Conservation (phyloP, 2,797 vertebrate genomes). For the Crocodylus rhombifer region DNA sequence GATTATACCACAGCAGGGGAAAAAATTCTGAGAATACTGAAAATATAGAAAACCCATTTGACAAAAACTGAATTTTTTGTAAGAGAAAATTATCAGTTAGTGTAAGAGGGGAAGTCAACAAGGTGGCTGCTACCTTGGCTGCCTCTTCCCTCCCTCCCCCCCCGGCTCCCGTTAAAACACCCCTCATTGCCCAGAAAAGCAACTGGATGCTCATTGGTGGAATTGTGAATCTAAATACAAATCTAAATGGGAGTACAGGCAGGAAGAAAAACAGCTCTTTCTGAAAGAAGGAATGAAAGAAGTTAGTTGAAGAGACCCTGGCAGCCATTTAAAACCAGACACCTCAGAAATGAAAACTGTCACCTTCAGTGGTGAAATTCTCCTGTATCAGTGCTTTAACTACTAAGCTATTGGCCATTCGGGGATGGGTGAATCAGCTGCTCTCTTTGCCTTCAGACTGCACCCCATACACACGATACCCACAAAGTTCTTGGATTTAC, state of each 20-base stretch:
- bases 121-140: too few relatives aligned
- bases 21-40: constrained; percentile 46
- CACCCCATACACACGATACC: too few relatives aligned
- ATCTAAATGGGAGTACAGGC: neutral
- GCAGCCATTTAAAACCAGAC: neutral
- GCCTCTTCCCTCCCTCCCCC: too few relatives aligned
- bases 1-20: neutral
- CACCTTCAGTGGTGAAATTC: too few relatives aligned
- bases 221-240: neutral
- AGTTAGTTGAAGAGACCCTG: neutral
- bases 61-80: neutral
- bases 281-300: neutral
- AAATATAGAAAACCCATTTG: constrained; percentile 28
- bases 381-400: too few relatives aligned
- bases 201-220: neutral
- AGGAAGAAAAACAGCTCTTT: constrained; percentile 30
- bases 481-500: too few relatives aligned
- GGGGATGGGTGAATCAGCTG: too few relatives aligned
- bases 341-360: neutral
- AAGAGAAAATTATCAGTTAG: constrained; percentile 33
- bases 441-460: too few relatives aligned
- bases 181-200: neutral
- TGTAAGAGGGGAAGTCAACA: neutral
- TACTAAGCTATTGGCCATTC: too few relatives aligned
- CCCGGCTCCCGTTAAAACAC: too few relatives aligned